These are phyloP conservation scores for Dynastes hyllus DNA, from an alignment of 2,888 invertebrate genomes.

Conservation along the genomic window DNA sequence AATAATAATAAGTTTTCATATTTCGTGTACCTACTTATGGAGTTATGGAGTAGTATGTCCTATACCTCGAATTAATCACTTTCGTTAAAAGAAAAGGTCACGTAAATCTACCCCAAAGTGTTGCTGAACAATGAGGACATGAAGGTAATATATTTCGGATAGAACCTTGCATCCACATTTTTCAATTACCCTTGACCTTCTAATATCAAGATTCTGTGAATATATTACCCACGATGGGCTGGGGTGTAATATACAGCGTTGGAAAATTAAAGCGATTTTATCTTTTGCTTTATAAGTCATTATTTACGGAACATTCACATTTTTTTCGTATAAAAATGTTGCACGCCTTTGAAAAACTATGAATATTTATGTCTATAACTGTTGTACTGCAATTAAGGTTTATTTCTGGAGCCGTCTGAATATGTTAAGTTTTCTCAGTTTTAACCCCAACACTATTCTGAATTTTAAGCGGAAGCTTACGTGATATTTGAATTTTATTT, in stretches of 20 bases:
- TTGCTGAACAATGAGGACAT: not conserved
- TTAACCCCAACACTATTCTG: no score
- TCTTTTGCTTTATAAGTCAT: constrained; percentile 25
- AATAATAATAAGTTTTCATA: no score
- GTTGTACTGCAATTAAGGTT: constrained; percentile 21
- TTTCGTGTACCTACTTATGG: no score
- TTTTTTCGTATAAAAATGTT: constrained; percentile 3
- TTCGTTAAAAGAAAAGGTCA: not conserved
- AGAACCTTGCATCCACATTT: constrained; percentile 6
- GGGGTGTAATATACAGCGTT: constrained; percentile 6
- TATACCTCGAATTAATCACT: not conserved
- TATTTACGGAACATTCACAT: constrained; percentile 26
- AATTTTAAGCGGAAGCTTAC: not conserved
- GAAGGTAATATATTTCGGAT: constrained; percentile 21
- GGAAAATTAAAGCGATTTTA: constrained; percentile 37
- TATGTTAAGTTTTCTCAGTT: no score
- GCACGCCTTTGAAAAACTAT: constrained; percentile 18
- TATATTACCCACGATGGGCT: constrained; percentile 18
- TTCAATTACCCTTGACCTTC: constrained; percentile 43
- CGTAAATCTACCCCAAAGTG: not conserved
- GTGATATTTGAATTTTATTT: not conserved
- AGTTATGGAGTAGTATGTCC: no score
- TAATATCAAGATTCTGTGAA: constrained; percentile 25
- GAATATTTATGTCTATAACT: constrained; percentile 34
- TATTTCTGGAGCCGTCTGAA: constrained; percentile 17